A percentile compares a stretch with the other conserved stretches of the same genome.
Conservation (phyloP, 2,888 invertebrate species). For the Phorcus lineatus region DNA sequence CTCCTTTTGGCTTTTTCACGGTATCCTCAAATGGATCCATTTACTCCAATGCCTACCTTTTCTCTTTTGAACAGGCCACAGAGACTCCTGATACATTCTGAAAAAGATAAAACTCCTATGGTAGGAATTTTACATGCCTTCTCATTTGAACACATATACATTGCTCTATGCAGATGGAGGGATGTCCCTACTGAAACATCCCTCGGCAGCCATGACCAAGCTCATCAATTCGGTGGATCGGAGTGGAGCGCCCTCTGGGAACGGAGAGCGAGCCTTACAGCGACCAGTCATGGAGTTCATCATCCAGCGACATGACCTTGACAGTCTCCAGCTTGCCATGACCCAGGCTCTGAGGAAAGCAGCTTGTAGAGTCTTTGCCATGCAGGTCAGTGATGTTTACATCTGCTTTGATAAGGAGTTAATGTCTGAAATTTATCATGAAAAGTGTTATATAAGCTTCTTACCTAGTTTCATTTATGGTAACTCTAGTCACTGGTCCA, state of each 20-base stretch:
- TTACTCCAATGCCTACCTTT: too few relatives aligned
- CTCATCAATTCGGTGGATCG: slow-evolving; percentile 77
- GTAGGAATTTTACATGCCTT: too few relatives aligned
- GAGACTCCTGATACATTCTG: too few relatives aligned
- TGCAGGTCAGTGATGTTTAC: slow-evolving; percentile 80
- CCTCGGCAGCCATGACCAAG: slow-evolving; percentile 89
- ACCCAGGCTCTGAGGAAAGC: slow-evolving; percentile 86
- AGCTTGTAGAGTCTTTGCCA: slow-evolving; percentile 84
- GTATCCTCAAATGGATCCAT: too few relatives aligned
- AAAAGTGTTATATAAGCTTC: too few relatives aligned
- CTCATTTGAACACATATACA: neutral
- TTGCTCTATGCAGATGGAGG: slow-evolving; percentile 80
- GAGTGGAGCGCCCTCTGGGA: slow-evolving; percentile 37
- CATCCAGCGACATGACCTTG: slow-evolving; percentile 85
- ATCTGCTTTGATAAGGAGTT: too few relatives aligned
- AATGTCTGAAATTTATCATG: too few relatives aligned
- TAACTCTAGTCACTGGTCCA: too few relatives aligned
- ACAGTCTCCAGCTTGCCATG: slow-evolving; percentile 89
- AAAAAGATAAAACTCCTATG: too few relatives aligned
- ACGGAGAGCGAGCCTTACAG: slow-evolving; percentile 77
- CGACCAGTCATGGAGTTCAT: slow-evolving; percentile 93
- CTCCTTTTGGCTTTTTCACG: too few relatives aligned
- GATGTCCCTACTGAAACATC: slow-evolving; percentile 89
- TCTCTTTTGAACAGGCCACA: too few relatives aligned
- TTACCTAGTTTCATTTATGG: too few relatives aligned